phyloP scores from a whole-genome alignment of 1,140 invertebrate genomes.

The Anthonomus grandis region DNA sequence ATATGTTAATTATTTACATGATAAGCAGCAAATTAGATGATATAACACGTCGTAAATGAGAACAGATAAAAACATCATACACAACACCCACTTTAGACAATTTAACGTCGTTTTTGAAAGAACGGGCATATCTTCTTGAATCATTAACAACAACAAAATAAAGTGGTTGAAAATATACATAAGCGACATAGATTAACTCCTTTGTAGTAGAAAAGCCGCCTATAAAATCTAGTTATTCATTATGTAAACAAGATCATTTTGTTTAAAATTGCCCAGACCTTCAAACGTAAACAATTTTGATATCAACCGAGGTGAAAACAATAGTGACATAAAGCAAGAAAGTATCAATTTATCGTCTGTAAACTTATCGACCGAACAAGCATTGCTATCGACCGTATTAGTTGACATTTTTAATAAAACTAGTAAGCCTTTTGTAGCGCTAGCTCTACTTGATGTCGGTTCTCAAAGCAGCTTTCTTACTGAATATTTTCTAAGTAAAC shows the following conservation, averaged over 20 bases:
- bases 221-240: not conserved
- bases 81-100: no score
- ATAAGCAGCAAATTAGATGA: slow-evolving; percentile 28
- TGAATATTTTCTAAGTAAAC: not conserved
- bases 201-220: not conserved
- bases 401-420: not conserved
- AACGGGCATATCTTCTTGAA: slow-evolving; percentile 10
- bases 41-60: slow-evolving; percentile 10
- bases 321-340: not conserved
- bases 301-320: not conserved
- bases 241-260: slow-evolving; percentile 8
- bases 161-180: not conserved
- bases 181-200: no score
- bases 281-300: not conserved
- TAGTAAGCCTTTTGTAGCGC: not conserved
- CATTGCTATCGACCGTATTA: no score
- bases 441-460: not conserved
- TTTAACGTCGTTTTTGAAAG: no score
- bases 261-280: no score
- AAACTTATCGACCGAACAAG: not conserved
- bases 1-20: slow-evolving; percentile 26
- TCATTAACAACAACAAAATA: slow-evolving; percentile 4
- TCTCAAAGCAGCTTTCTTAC: no score
- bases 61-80: no score
- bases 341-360: slow-evolving; percentile 1